Base-by-base conservation (phyloP, 2,113 vertebrate genomes). In the Carassius auratus region DNA sequence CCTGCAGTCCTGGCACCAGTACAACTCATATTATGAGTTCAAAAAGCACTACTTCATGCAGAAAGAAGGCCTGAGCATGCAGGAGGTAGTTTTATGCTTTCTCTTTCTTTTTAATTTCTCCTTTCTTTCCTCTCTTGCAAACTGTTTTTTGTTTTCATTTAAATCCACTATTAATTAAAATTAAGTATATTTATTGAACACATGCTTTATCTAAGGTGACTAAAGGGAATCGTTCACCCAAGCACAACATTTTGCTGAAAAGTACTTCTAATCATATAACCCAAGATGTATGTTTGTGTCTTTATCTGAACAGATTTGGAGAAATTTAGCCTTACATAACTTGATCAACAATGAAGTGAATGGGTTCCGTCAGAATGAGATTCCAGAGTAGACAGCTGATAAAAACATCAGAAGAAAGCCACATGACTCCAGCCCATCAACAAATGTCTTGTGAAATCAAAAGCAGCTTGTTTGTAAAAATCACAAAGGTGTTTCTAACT, bases 11-110 rank as follows among this genome's bases (percentile, higher is more conserved):
- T 99, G 98, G 97, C 93, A 99, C 90, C 97, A 99, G 89, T 99
- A 96, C 92, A 98, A 99, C 87, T 93, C 96, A 57, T 99, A 99
- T 90, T 99, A 99, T 1, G 98, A 99, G 92, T 99, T 99, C 91
- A 99, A 98, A 94, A 99, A 99, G 92, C 97, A 98, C 87, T 99
- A 97, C 94, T 99, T 97, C 92, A 94, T 98, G 92, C 97, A 98
- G 90, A 99, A 97, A 90, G 97, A 98, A 93, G 96, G 94, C 1
- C 89, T 83, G 82, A 66, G 83, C 73, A 71, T 90, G 12, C 12
- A 80, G 86, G 91, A 95, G 94, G 95, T 95, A 80, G 13, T 68
- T 10, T 55, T 1, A 23, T 71, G n/a, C 14, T 69, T 38, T 61
- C 8, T 45, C 50, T 62, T 9, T 62, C 68, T 50, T 30, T 75